Evolutionary conservation across 2,888 invertebrate species (phyloP), one percentile per base, ranked within the genome.

Genomic region (Parascotia fuliginaria): DNA sequence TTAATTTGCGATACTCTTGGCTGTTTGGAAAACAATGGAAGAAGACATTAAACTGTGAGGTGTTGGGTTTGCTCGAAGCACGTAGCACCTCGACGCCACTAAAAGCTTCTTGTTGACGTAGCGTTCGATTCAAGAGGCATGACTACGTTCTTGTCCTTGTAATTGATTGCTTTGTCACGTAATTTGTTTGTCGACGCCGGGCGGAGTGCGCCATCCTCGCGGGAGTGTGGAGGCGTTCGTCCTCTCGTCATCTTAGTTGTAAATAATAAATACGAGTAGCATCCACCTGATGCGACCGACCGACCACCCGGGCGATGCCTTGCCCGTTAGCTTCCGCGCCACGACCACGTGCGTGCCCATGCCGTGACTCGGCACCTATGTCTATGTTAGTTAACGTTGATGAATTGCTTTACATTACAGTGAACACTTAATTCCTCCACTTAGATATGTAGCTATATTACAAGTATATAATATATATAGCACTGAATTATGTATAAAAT

Each of bases 131-230:
- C 77, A 78, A 90, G 89, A 80, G 85, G 80, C 82, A 72, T 81
- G 74, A 79, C 85, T 82, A 80, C 83, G 84, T 79, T 83, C 85
- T 84, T 85, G 87, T 88, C 86, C 86, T 88, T 85, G 81, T 89
- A 92, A 91, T 92, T 92, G 91, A 91, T 92, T 91, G 91, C 91
- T 90, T 90, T 91, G 92, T 91, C 89, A 85, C 85, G 85, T 91
- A 92, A 92, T 92, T 92, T 92, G 90, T 92, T 92, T 91, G 89
- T 77, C 77, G 79, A 79, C 82, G 81, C 68, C 80, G 79, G 71
- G 75, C 66, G 75, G 67, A 74, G 77, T 70, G 79, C 62, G 70
- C 73, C 64, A 79, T 80, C 77, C 89, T 88, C 89, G 75, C 83
- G 89, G 87, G 91, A 88, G 73, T 70, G 65, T 72, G 72, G 77